A percentile compares a stretch with the other conserved stretches of the same genome.
phyloP scores from a whole-genome alignment of 1,140 invertebrate species.

The Drosophila tropicalis region DNA sequence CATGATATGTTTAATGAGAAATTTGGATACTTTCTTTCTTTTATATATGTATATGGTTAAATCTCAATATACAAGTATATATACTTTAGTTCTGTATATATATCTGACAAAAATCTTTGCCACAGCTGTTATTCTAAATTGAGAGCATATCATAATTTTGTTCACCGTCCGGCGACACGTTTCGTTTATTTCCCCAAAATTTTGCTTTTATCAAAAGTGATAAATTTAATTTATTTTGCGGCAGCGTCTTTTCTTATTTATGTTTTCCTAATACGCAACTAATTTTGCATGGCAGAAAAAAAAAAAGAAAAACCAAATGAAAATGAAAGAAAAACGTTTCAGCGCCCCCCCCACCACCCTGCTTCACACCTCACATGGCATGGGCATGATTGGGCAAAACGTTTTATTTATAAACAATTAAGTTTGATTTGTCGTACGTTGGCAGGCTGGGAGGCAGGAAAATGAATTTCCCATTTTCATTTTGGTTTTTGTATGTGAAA shows the following conservation, averaged over 20 bases:
- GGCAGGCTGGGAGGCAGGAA: constrained; percentile 31
- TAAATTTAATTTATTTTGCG: constrained; percentile 73
- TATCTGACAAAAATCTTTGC: background rate
- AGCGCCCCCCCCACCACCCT: no score
- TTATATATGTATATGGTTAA: no score
- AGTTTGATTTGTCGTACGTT: constrained; percentile 75
- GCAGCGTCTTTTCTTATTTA: constrained; percentile 67
- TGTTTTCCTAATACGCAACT: constrained; percentile 77
- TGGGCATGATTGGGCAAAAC: constrained; percentile 69
- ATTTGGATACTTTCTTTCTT: background rate
- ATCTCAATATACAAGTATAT: background rate
- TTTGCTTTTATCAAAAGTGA: constrained; percentile 65
- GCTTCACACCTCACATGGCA: constrained; percentile 2
- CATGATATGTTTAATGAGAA: constrained; percentile 71
- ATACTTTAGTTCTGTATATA: background rate
- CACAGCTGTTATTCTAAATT: background rate
- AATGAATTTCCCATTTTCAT: constrained; percentile 35
- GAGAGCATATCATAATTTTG: constrained; percentile 32
- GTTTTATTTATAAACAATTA: constrained; percentile 82
- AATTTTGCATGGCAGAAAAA: constrained; percentile 61
- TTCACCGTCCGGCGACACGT: constrained; percentile 34
- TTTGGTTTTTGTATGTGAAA: constrained; percentile 31
- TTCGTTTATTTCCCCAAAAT: constrained; percentile 52
- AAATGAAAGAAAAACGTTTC: constrained; percentile 4
- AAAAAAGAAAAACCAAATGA: background rate